Percentiles rank a stretch among this genome's conserved stretches.
Evolutionary conservation across 1,140 invertebrate genomes (phyloP).

Genomic region (Lasaia peninsularis): DNA sequence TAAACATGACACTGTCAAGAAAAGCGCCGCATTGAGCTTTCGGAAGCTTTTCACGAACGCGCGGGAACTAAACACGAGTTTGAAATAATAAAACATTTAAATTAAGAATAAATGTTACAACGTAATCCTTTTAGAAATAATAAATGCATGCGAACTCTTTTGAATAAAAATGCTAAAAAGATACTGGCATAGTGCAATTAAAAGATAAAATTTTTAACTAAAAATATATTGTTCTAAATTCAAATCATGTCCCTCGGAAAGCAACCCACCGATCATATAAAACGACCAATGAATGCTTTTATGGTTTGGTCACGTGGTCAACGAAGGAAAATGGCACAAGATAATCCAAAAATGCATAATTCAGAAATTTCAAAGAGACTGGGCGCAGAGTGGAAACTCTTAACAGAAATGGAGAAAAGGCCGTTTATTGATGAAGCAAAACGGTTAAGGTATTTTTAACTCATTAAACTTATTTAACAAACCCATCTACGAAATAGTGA

Average conservation of each 20-base stretch:
- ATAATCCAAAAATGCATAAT: slow-evolving; percentile 99
- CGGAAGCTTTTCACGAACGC: slow-evolving; percentile 61
- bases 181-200: slow-evolving; percentile 1
- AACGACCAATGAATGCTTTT: slow-evolving; percentile 95
- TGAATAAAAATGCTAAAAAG: slow-evolving; percentile 11
- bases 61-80: slow-evolving; percentile 33
- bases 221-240: slow-evolving; percentile 21
- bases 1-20: slow-evolving; percentile 63
- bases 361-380: slow-evolving; percentile 95
- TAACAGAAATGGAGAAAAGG: slow-evolving; percentile 91
- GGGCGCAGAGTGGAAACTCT: slow-evolving; percentile 93
- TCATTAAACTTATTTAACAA: not conserved
- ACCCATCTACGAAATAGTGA: not conserved
- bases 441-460: slow-evolving; percentile 88
- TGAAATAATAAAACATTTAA: slow-evolving; percentile 9
- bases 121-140: slow-evolving; percentile 5
- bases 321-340: slow-evolving; percentile 96
- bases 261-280: slow-evolving; percentile 85
- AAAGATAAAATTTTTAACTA: slow-evolving; percentile 17
- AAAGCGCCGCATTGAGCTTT: slow-evolving; percentile 73
- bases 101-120: slow-evolving; percentile 16
- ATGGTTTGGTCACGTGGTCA: slow-evolving; percentile 96
- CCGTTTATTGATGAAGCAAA: slow-evolving; percentile 99
- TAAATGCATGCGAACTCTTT: not conserved
- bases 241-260: slow-evolving; percentile 61